Conservation (phyloP, 2,888 invertebrate species). For the Caenorhabditis sp. region DNA sequence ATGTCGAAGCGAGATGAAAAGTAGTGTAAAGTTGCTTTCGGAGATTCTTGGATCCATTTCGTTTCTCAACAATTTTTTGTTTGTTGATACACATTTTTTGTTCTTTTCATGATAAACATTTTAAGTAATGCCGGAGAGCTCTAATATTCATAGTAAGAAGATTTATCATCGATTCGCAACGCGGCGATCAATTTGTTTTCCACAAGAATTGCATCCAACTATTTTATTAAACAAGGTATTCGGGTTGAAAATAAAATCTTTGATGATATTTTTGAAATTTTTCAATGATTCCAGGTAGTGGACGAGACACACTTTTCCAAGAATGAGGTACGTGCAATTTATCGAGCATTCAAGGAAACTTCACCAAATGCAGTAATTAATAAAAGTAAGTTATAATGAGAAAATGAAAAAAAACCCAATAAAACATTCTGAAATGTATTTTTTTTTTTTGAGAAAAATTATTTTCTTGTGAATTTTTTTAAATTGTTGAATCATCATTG, state of each 20-base stretch:
- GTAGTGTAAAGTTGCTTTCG: conserved; percentile 33
- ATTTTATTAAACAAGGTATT: conserved; percentile 28
- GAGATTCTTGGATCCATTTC: background rate
- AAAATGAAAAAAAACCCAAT: no score
- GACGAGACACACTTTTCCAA: conserved; percentile 65
- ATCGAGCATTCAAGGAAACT: conserved; percentile 66
- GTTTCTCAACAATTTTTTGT: conserved; percentile 5
- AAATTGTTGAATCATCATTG: no score
- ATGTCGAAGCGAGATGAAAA: conserved; percentile 10
- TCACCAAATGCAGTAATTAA: conserved; percentile 66
- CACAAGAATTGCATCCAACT: conserved; percentile 21
- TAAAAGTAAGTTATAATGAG: conserved; percentile 37
- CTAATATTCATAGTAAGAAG: conserved; percentile 46
- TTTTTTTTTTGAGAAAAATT: no score
- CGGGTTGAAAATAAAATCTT: no score
- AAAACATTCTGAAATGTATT: conserved; percentile 1
- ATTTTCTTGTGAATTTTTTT: no score
- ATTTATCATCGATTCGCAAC: conserved; percentile 37
- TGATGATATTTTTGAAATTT: background rate
- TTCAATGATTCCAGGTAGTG: conserved; percentile 46
- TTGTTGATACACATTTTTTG: background rate
- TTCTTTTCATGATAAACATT: background rate
- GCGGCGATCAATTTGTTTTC: conserved; percentile 17
- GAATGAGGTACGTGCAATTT: conserved; percentile 64
- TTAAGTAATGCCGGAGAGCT: conserved; percentile 23